Evolutionary conservation across 2,797 vertebrate genomes (phyloP).

Genomic region (Adrianichthys oophorus): DNA sequence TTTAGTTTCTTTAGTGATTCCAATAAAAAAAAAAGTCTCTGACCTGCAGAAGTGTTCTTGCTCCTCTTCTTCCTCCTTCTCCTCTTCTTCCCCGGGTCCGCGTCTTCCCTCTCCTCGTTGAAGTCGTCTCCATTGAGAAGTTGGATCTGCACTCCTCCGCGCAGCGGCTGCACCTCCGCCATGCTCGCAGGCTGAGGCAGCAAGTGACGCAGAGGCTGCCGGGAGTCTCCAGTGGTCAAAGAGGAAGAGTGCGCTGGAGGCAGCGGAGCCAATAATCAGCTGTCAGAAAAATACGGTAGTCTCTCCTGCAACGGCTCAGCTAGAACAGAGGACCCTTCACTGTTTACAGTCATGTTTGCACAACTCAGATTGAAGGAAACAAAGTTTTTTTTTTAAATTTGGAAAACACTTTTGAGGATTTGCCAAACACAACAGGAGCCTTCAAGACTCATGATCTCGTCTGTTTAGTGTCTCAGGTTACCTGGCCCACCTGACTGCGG

Average conservation of each 20-base stretch:
- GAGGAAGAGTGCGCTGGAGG: constrained; percentile 21
- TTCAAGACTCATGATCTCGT: no score
- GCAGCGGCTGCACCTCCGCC: constrained; percentile 82
- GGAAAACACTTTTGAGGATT: no score
- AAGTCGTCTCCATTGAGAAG: constrained; percentile 85
- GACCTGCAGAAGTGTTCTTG: constrained; percentile 78
- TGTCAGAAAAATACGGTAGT: not conserved
- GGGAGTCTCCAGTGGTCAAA: constrained; percentile 70
- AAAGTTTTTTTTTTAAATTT: not conserved
- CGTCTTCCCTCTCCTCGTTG: constrained; percentile 78
- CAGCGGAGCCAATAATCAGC: not conserved
- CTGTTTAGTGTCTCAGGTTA: no score
- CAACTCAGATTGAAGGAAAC: not conserved
- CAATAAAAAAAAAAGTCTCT: constrained; percentile 24
- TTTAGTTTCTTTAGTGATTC: constrained; percentile 3
- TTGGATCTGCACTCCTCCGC: constrained; percentile 67
- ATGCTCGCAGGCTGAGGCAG: constrained; percentile 75
- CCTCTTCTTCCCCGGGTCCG: constrained; percentile 81
- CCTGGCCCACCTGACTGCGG: no score
- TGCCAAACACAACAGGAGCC: no score
- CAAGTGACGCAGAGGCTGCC: constrained; percentile 69
- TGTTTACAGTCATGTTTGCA: no score
- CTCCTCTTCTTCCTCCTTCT: constrained; percentile 92
- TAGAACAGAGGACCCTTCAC: not conserved
- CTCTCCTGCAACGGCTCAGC: not conserved